Base-by-base conservation (phyloP, 2,888 invertebrate genomes). In the Calliphora vomitoria region DNA sequence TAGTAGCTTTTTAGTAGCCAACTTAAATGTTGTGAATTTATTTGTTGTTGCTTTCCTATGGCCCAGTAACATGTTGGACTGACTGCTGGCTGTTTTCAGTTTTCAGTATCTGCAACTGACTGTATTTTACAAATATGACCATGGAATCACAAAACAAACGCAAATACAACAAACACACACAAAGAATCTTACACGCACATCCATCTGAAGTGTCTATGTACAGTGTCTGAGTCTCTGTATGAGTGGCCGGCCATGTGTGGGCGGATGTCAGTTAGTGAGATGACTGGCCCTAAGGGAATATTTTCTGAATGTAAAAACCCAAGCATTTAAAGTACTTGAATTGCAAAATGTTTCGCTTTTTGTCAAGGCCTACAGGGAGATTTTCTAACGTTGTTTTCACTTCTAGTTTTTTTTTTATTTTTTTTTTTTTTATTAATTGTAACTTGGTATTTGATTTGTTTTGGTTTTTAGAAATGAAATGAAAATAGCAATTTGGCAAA, bases 21-120 rank as follows among this genome's bases (percentile, higher is more conserved):
- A 38, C 20, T 25, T 10, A 64, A 76, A 38, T 62, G 15, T 72
- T 72, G 18, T 55, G 20, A 72, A 55, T 72, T 20, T 18, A 11
- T 41, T 66, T 50, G n/a, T 31, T 41, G 8, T 31, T 68, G 25
- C 11, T 31, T 62, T 60, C 25, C 38, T 38, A 20, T 62, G 60
- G 44, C 47, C 38, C 58, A 35, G 69, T 47, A 60, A 60, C 58
- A 80, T 47, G 60, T 60, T 60, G 50, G 13, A 20, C 55, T 64
- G 76, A 50, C 47, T 76, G 41, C 44, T 53, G 60, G 5, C 2
- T 31, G 47, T 4, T 55, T 6, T 10, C 55, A 11, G 4, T 41
- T 76, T 38, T 53, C 15, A 53, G 31, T 25, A 66, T 64, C 64
- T 66, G 76, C 53, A 64, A 66, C 64, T 76, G 76, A 66, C 76